Evolutionary conservation across 2,113 vertebrate species (phyloP), one percentile per base, ranked within the genome.

Genomic region (Pterophyllum scalare): DNA sequence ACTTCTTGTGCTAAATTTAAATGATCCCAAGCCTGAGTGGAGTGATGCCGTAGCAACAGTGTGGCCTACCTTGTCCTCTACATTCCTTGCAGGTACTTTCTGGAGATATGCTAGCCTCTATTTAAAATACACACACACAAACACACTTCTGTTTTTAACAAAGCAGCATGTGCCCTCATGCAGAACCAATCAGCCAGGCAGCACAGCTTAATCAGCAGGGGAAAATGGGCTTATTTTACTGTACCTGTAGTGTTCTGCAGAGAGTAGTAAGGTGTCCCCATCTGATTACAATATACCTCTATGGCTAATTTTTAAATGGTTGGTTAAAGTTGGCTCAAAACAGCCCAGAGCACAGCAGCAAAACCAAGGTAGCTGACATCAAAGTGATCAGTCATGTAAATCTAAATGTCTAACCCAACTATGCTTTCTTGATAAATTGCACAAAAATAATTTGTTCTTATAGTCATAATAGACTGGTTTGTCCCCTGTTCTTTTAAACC

Each of bases 161-260:
- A 57, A 60, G 58, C 74, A 80, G 57, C 26, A 31, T 65, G 64
- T 64, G 81, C 57, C 52, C 10, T 84, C 83, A 80, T 80, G 81
- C 72, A 84, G 83, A 90, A 80, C 75, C 74, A 83, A 88, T 83
- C 81, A 84, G 40, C 70, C 19, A 72, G 82, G 84, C 62, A 84
- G 84, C 70, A 82, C 40, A 58, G 59, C 57, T 88, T 84, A 83
- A 88, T 85, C 57, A 79, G 79, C 59, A 56, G 59, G 82, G 77
- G 65, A 81, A 84, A 75, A 78, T n/a, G 26, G 31, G 76, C 75
- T 79, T 70, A 77, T 49, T 72, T 75, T 35, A 52, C 24, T 26
- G 17, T 74, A 88, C 74, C 81, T 80, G 67, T 40, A 46, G 46
- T 19, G 60, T 38, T 79, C 12, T 52, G 28, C 52, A 40, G 75